Conservation (phyloP, 1,140 invertebrate species). For the Danaus plexippus region DNA sequence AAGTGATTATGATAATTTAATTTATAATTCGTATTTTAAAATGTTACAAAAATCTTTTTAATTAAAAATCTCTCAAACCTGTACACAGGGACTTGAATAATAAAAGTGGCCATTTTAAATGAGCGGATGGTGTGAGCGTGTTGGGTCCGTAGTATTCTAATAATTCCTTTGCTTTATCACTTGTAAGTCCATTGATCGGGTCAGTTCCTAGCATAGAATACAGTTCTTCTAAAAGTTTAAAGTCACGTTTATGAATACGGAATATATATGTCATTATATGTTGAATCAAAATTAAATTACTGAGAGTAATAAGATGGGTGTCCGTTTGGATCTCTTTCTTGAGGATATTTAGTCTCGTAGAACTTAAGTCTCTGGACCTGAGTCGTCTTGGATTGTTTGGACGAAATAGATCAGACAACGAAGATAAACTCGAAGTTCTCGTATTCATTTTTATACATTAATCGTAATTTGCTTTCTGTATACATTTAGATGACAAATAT, state of each 20-base stretch:
- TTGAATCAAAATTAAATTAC: slow-evolving; percentile 30
- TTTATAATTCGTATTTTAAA: background rate
- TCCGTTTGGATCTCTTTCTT: slow-evolving; percentile 60
- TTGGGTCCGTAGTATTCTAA: slow-evolving; percentile 48
- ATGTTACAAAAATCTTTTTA: background rate
- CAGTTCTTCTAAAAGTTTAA: slow-evolving; percentile 34
- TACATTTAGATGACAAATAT: background rate
- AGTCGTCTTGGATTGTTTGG: slow-evolving; percentile 49
- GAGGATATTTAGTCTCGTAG: slow-evolving; percentile 41
- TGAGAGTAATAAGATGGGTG: slow-evolving; percentile 43
- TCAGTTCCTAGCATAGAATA: slow-evolving; percentile 38
- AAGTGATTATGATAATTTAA: too few relatives aligned
- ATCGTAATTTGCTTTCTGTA: background rate
- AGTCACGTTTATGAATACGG: too few relatives aligned
- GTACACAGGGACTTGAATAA: slow-evolving; percentile 55
- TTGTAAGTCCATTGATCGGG: slow-evolving; percentile 39
- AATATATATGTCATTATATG: background rate
- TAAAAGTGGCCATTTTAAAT: slow-evolving; percentile 37
- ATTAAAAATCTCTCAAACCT: slow-evolving; percentile 28
- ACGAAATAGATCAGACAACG: slow-evolving; percentile 52
- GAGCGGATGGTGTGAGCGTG: slow-evolving; percentile 46
- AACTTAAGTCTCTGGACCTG: slow-evolving; percentile 45
- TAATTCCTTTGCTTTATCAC: slow-evolving; percentile 30
- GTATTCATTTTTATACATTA: slow-evolving; percentile 30
- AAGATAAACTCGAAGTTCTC: slow-evolving; percentile 39